Base-by-base conservation (phyloP, 1,140 invertebrate species). In the Drosophila repletoides region DNA sequence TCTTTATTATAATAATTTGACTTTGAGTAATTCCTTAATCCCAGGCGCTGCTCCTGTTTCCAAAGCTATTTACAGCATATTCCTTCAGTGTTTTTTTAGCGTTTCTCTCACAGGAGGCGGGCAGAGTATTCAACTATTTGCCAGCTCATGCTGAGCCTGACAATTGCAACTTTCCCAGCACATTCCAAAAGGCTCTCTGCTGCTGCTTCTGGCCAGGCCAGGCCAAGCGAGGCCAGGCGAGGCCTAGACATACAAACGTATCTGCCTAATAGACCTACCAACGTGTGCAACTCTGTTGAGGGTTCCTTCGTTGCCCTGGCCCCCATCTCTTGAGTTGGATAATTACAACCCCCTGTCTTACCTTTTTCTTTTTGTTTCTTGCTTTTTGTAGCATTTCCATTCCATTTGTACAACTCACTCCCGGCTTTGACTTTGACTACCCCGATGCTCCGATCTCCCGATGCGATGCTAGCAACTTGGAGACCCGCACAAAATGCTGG, bases 311-410 rank as follows among this genome's bases (percentile, higher is more conserved):
- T 38, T 45, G 15, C 46, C 46, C 36, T 28, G 19, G n/a, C 6
- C 36, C 21, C 3, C 21, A 14, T 41, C 38, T 22, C 21, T 24
- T 0, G 3, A 12, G 15, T 3, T 43, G 38, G 38, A 83, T 83
- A 83, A 83, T 83, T 83, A 83, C 77, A 84, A 83, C 77, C 79
- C n/a, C 77, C 65, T 64, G 70, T 34, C 29, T 53, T 68, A 38
- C 40, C 31, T 68, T 53, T 26, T 34, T 10, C 1, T 49, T 56
- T 36, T 21, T 40, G 2, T 9, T 61, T 19, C 7, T 4, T 10
- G n/a, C n/a, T n/a, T n/a, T n/a, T n/a, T n/a, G n/a, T n/a, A n/a
- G n/a, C n/a, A 6, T 38, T 58, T 41, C 36, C 49, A 46, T 59
- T 24, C 58, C 73, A 67, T 69, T 68, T 64, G 64, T 43, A 55